Percentiles rank a stretch among this genome's conserved stretches.
These are phyloP conservation scores for Drymonia ruficornis DNA, from an alignment of 2,888 invertebrate species.

Conservation along the genomic window DNA sequence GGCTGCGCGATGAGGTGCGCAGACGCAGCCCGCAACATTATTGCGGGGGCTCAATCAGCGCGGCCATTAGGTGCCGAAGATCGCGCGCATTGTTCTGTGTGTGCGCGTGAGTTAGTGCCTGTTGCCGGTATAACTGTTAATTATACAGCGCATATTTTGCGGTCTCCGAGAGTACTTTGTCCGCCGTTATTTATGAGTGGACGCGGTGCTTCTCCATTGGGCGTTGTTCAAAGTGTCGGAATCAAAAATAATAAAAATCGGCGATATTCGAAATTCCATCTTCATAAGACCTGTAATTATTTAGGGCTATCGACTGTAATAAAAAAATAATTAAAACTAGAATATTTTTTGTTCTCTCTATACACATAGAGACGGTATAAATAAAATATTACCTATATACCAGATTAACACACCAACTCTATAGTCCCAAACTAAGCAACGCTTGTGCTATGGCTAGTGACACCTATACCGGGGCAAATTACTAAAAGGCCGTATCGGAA, in stretches of 20 bases:
- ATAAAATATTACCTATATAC: too few relatives aligned
- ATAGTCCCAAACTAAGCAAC: too few relatives aligned
- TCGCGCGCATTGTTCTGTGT: conserved; percentile 70
- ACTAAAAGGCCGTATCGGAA: too few relatives aligned
- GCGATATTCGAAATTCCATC: too few relatives aligned
- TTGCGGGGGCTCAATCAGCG: conserved; percentile 62
- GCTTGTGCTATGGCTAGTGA: too few relatives aligned
- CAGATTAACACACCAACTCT: too few relatives aligned
- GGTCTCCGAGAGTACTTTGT: conserved; percentile 65
- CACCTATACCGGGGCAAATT: too few relatives aligned
- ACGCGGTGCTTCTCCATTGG: conserved; percentile 49
- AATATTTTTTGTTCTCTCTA: too few relatives aligned
- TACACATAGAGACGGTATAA: too few relatives aligned
- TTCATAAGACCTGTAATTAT: too few relatives aligned
- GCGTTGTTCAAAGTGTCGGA: conserved; percentile 4
- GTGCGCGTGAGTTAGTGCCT: conserved; percentile 71
- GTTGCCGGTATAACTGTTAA: conserved; percentile 76
- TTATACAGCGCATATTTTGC: conserved; percentile 70
- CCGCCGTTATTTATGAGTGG: conserved; percentile 62
- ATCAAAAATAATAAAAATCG: neutral
- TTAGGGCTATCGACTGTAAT: too few relatives aligned
- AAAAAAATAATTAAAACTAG: too few relatives aligned
- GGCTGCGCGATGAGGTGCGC: conserved; percentile 29
- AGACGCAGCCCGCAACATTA: conserved; percentile 51
- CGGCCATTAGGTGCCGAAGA: conserved; percentile 71